Evolutionary conservation across 2,888 invertebrate species (phyloP).

Genomic region (Petrolisthes cinctipes): DNA sequence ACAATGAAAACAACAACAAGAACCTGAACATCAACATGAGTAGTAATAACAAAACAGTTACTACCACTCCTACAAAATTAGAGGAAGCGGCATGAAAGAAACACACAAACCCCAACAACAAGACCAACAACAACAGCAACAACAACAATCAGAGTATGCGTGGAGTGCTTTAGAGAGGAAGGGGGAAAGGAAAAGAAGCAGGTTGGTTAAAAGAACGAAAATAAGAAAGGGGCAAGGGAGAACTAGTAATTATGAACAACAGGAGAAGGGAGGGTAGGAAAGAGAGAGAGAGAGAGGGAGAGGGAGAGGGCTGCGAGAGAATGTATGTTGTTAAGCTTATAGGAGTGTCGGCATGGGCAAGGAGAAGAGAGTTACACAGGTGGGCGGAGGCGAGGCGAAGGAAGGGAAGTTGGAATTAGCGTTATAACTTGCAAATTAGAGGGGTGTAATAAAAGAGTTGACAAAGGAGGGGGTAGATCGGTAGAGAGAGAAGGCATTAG

Average conservation of each 20-base stretch:
- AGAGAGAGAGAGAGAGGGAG: conserved; percentile 8
- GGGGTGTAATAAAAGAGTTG: conserved; percentile 20
- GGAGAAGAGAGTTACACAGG: conserved; percentile 25
- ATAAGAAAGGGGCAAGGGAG: background rate
- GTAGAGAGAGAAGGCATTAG: conserved; percentile 38
- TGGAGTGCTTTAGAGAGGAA: background rate
- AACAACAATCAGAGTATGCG: background rate
- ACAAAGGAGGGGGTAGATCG: conserved; percentile 37
- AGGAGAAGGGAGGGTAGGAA: background rate
- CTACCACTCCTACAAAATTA: too few relatives aligned
- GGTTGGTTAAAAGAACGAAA: background rate
- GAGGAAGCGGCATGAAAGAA: too few relatives aligned
- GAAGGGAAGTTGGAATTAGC: conserved; percentile 38
- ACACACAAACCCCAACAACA: background rate
- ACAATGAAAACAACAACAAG: too few relatives aligned
- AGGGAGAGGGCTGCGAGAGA: conserved; percentile 11
- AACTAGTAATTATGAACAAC: background rate
- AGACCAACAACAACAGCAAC: background rate
- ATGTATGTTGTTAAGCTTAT: conserved; percentile 30
- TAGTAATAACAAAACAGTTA: too few relatives aligned
- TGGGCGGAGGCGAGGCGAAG: conserved; percentile 21
- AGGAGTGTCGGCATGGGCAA: conserved; percentile 42
- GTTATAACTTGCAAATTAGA: conserved; percentile 42
- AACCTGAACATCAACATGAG: too few relatives aligned
- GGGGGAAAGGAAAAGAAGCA: background rate